Conservation (phyloP, 35 echinoderm and acorn worm species). For the Heliocidaris tuberculata region DNA sequence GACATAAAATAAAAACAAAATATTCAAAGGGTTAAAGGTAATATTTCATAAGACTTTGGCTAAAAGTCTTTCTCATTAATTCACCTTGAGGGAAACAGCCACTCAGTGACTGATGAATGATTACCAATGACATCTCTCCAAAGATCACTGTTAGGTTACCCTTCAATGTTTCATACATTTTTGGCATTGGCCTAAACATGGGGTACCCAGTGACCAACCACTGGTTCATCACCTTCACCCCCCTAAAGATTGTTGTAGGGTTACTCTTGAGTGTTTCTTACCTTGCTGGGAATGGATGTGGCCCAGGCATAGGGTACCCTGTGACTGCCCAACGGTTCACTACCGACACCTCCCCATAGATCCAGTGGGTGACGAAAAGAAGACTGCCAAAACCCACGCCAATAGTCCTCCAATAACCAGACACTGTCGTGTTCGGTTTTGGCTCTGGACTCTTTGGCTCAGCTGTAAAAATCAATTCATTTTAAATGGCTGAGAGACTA, state of each 20-base stretch:
- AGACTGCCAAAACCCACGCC: constrained; percentile 83
- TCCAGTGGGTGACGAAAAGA: constrained; percentile 78
- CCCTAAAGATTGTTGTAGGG: not conserved
- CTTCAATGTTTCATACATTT: not conserved
- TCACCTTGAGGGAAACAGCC: too few species aligned
- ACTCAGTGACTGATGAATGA: too few species aligned
- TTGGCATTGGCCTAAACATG: not conserved
- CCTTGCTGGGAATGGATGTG: constrained; percentile 86
- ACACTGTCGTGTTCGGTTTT: constrained; percentile 50
- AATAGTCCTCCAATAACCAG: constrained; percentile 52
- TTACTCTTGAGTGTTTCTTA: constrained; percentile 42
- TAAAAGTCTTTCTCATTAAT: too few species aligned
- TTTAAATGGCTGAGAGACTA: not conserved
- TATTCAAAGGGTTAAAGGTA: too few species aligned
- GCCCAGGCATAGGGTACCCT: constrained; percentile 71
- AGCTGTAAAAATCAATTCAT: not conserved
- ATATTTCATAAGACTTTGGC: too few species aligned
- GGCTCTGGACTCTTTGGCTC: constrained; percentile 68
- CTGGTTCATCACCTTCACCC: not conserved
- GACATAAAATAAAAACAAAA: too few species aligned
- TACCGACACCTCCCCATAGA: constrained; percentile 83
- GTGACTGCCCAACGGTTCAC: constrained; percentile 63
- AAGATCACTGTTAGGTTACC: too few species aligned
- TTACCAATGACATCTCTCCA: too few species aligned
- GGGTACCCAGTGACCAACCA: not conserved